Percentiles rank a stretch among this genome's conserved stretches.
Evolutionary conservation across 2,113 vertebrate species (phyloP).

Genomic region (Crotalus horridus): DNA sequence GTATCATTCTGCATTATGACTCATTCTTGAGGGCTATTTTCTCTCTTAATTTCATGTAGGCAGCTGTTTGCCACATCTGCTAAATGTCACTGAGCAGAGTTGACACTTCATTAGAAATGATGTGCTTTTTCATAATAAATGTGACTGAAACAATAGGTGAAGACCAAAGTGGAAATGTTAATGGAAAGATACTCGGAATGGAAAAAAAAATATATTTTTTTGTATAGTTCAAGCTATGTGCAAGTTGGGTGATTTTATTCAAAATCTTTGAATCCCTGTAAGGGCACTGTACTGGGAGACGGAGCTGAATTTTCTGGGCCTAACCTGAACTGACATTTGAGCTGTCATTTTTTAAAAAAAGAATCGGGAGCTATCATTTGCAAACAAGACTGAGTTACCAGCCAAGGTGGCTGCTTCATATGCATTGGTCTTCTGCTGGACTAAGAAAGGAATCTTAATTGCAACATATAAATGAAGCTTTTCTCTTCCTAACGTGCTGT

Average conservation of each 20-base stretch:
- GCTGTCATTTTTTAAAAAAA: neutral
- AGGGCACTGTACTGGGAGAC: neutral
- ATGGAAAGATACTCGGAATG: neutral
- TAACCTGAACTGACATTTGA: neutral
- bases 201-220: neutral
- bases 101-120: neutral
- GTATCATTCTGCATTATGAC: constrained; percentile 21
- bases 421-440: neutral
- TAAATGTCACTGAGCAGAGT: constrained; percentile 25
- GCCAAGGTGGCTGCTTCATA: neutral
- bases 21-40: constrained; percentile 33
- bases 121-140: neutral
- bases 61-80: neutral
- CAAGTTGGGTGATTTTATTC: neutral
- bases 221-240: neutral
- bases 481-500: neutral
- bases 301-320: neutral
- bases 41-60: constrained; percentile 6
- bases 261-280: neutral
- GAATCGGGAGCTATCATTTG: neutral
- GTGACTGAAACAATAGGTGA: neutral
- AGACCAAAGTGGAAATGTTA: neutral
- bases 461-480: neutral
- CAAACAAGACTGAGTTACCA: neutral
- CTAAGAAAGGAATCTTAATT: neutral